Evolutionary conservation across 2,113 vertebrate species (phyloP).

Genomic region (Anoura caudifer): DNA sequence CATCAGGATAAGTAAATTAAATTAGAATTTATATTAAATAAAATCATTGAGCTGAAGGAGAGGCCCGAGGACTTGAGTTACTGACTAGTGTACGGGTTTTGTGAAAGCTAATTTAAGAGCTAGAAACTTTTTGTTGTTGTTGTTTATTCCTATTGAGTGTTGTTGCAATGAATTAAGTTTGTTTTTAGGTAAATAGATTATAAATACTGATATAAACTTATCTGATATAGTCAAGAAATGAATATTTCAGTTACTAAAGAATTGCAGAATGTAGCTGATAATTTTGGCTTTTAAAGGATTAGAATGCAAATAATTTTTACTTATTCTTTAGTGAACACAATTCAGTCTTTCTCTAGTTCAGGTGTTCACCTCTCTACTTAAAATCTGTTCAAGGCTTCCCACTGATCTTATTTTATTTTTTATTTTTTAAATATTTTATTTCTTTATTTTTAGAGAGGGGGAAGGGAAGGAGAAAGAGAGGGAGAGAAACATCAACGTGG

Average conservation of each 20-base stretch:
- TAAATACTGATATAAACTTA: neutral
- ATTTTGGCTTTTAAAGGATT: neutral
- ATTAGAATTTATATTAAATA: neutral
- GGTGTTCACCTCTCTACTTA: neutral
- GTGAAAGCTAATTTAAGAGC: neutral
- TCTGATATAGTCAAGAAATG: neutral
- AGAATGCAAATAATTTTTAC: neutral
- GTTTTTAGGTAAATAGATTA: constrained; percentile 22
- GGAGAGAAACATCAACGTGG: too few relatives aligned
- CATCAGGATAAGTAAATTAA: constrained; percentile 1
- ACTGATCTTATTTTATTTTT: neutral
- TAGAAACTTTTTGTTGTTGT: neutral
- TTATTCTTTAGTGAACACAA: neutral
- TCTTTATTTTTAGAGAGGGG: too few relatives aligned
- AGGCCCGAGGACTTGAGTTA: neutral
- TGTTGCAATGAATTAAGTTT: neutral
- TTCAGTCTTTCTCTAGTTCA: neutral
- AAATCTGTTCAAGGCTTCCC: neutral
- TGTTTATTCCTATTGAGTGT: constrained; percentile 21
- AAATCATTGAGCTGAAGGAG: neutral
- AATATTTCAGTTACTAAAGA: neutral
- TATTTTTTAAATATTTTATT: too few relatives aligned
- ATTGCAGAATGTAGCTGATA: neutral
- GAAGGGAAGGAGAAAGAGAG: too few relatives aligned
- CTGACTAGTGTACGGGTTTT: neutral